A percentile compares a stretch with the other conserved stretches of the same genome.
phyloP scores from a whole-genome alignment of 1,140 invertebrate species.

The Xylocopa sonorina region DNA sequence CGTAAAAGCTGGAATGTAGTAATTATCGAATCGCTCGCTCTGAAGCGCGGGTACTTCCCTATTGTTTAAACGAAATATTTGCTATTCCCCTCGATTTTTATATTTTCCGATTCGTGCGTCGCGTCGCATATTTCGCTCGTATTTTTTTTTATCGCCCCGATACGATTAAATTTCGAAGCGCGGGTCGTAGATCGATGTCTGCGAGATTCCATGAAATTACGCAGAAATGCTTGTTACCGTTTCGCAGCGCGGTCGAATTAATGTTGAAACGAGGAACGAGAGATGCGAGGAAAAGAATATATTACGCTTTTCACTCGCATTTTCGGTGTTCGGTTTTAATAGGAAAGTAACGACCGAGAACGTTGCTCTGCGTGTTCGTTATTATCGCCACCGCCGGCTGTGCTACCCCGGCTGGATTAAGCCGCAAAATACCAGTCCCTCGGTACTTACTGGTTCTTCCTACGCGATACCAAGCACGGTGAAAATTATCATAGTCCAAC shows the following conservation, averaged over 20 bases:
- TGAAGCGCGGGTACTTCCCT: too few relatives aligned
- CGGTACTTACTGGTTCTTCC: conserved; percentile 4
- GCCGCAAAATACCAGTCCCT: conserved; percentile 15
- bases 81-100: neutral
- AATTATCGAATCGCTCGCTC: neutral
- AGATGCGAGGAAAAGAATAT: too few relatives aligned
- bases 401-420: conserved; percentile 5
- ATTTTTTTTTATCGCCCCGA: too few relatives aligned
- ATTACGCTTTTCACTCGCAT: too few relatives aligned
- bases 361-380: neutral
- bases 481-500: conserved; percentile 22
- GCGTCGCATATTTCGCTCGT: too few relatives aligned
- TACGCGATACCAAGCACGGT: neutral
- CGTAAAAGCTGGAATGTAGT: neutral
- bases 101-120: neutral
- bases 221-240: too few relatives aligned
- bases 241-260: too few relatives aligned
- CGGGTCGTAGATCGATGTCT: too few relatives aligned
- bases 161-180: too few relatives aligned
- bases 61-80: neutral
- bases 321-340: neutral
- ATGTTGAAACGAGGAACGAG: too few relatives aligned
- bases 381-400: neutral
- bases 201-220: too few relatives aligned
- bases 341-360: neutral